Evolutionary conservation across 2,888 invertebrate species (phyloP).

Genomic region (Agrilus cyanescens): DNA sequence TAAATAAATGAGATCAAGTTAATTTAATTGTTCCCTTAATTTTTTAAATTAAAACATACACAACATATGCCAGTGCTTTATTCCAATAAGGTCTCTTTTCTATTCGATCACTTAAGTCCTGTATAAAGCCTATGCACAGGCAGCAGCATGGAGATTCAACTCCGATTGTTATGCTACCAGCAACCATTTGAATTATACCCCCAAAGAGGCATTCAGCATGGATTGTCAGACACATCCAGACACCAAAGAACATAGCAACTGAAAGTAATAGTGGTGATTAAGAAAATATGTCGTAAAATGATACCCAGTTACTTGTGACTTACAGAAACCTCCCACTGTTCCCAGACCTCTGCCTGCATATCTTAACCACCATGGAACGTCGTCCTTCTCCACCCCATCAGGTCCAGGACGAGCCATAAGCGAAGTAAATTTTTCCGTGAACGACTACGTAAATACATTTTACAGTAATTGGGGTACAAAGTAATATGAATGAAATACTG

Average conservation of each 20-base stretch:
- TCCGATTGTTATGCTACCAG: conserved; percentile 77
- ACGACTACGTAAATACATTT: conserved; percentile 45
- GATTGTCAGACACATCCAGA: conserved; percentile 56
- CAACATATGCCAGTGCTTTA: conserved; percentile 71
- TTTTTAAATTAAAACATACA: conserved; percentile 49
- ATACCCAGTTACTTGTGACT: conserved; percentile 33
- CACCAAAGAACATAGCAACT: conserved; percentile 79
- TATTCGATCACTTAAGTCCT: conserved; percentile 69
- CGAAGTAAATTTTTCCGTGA: conserved; percentile 66
- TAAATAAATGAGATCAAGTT: conserved; percentile 10
- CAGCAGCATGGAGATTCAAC: conserved; percentile 97
- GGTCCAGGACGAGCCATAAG: conserved; percentile 73
- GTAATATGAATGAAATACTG: neutral
- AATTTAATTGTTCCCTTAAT: conserved; percentile 1
- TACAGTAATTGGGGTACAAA: neutral
- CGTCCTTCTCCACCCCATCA: conserved; percentile 66
- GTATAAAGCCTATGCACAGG: conserved; percentile 90
- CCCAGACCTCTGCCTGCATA: conserved; percentile 75
- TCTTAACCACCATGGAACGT: conserved; percentile 82
- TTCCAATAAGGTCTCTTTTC: conserved; percentile 83
- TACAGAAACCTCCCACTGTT: conserved; percentile 73
- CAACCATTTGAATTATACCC: conserved; percentile 78
- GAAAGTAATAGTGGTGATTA: conserved; percentile 28
- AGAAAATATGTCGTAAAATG: conserved; percentile 5
- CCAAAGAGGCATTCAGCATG: conserved; percentile 56